Conservation (phyloP, 2,888 invertebrate species). For the Agrochola lota region DNA sequence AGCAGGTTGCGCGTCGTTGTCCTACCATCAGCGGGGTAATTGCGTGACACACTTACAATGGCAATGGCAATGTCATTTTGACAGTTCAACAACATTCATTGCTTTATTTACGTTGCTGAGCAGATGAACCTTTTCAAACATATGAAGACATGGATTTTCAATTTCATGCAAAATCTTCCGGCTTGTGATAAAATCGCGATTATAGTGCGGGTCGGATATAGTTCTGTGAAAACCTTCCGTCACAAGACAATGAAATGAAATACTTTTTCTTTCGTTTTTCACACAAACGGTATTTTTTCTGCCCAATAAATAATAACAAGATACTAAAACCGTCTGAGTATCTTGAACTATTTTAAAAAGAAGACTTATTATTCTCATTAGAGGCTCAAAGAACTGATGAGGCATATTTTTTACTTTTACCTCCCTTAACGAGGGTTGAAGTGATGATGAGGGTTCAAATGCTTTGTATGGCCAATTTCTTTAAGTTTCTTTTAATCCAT, state of each 20-base stretch:
- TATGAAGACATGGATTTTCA: not conserved
- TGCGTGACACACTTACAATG: not conserved
- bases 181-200: not conserved
- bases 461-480: constrained; percentile 48
- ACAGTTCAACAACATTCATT: no score
- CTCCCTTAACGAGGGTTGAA: constrained; percentile 42
- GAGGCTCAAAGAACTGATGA: constrained; percentile 46
- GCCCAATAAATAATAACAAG: constrained; percentile 22
- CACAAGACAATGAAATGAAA: not conserved
- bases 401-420: constrained; percentile 44
- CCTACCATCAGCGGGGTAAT: not conserved
- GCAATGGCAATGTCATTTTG: not conserved
- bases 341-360: constrained; percentile 42
- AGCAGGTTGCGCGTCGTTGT: no score
- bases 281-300: not conserved
- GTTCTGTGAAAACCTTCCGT: not conserved
- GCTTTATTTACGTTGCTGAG: not conserved
- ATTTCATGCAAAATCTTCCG: not conserved
- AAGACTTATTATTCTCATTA: constrained; percentile 53
- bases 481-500: constrained; percentile 37
- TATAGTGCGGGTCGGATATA: no score
- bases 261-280: not conserved
- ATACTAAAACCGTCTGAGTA: constrained; percentile 4
- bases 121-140: not conserved
- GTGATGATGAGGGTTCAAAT: constrained; percentile 58